Conservation (phyloP, 23 tunicate genomes). For the Phallusia fumigata region DNA sequence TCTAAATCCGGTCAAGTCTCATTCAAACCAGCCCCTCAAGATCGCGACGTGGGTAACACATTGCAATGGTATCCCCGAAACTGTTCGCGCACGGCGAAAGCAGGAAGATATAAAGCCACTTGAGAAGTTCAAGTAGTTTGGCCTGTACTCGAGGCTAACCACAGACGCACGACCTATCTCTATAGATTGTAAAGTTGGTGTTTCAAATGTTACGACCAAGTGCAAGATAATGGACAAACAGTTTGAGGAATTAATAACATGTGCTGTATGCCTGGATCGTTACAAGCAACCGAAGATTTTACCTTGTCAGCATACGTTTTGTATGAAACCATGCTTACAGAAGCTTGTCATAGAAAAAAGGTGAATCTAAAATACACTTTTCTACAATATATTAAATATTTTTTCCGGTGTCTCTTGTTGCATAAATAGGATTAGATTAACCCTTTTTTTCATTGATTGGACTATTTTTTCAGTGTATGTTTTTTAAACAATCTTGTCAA, state of each 20-base stretch:
- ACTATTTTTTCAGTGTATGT: too few species aligned
- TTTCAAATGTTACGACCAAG: neutral
- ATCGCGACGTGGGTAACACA: neutral
- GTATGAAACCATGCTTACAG: constrained; percentile 49
- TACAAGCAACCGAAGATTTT: constrained; percentile 50
- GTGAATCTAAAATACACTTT: constrained; percentile 10
- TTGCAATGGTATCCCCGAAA: neutral
- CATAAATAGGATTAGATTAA: too few species aligned
- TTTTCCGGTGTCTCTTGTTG: too few species aligned
- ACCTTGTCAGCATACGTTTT: constrained; percentile 63
- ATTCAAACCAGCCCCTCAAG: neutral
- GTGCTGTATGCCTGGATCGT: constrained; percentile 60
- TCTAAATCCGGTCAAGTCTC: neutral
- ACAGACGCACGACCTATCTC: neutral
- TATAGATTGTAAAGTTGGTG: neutral
- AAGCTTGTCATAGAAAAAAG: constrained; percentile 31
- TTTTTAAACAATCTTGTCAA: too few species aligned
- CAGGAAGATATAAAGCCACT: constrained; percentile 8
- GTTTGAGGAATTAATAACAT: constrained; percentile 42
- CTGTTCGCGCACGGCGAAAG: neutral
- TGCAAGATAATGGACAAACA: constrained; percentile 26
- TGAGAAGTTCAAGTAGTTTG: neutral
- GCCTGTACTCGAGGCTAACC: neutral
- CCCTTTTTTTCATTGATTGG: too few species aligned
- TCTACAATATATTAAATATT: too few species aligned